Evolutionary conservation across 2,888 invertebrate species (phyloP).

Genomic region (Steinernema hermaphroditum): DNA sequence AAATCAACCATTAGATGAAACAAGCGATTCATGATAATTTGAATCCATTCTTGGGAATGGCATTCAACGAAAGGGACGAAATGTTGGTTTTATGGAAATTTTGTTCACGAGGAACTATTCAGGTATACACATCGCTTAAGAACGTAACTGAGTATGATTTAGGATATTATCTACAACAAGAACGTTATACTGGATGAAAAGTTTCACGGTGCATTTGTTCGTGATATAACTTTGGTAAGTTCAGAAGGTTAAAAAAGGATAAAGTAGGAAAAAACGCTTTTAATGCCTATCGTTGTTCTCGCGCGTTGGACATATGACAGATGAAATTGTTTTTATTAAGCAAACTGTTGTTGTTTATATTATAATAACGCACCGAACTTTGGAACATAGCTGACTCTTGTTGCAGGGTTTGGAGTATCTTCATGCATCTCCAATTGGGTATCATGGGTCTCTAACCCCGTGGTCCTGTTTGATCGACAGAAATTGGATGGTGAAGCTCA

Average conservation of each 20-base stretch:
- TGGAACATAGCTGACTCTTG: neutral
- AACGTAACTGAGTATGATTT: conserved; percentile 25
- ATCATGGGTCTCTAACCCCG: conserved; percentile 48
- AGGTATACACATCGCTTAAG: too few relatives aligned
- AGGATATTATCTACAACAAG: conserved; percentile 52
- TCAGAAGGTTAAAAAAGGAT: conserved; percentile 8
- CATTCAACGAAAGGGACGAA: conserved; percentile 64
- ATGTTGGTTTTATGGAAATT: conserved; percentile 64
- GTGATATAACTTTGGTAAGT: conserved; percentile 51
- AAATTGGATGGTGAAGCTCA: conserved; percentile 49
- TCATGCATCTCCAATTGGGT: conserved; percentile 48
- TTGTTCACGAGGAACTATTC: conserved; percentile 54
- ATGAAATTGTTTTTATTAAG: too few relatives aligned
- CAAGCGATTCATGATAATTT: conserved; percentile 93
- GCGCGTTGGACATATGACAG: too few relatives aligned
- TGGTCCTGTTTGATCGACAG: conserved; percentile 49
- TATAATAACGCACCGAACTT: too few relatives aligned
- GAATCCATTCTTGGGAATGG: conserved; percentile 88
- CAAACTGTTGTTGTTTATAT: too few relatives aligned
- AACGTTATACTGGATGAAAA: conserved; percentile 48
- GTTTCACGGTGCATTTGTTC: conserved; percentile 52
- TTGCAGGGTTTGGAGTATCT: conserved; percentile 46
- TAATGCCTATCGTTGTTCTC: too few relatives aligned
- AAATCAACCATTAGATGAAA: conserved; percentile 84
- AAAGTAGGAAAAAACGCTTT: too few relatives aligned